Evolutionary conservation across 1,140 invertebrate species (phyloP), one percentile per base, ranked within the genome.

Genomic region (Acromyrmex charruanus): DNA sequence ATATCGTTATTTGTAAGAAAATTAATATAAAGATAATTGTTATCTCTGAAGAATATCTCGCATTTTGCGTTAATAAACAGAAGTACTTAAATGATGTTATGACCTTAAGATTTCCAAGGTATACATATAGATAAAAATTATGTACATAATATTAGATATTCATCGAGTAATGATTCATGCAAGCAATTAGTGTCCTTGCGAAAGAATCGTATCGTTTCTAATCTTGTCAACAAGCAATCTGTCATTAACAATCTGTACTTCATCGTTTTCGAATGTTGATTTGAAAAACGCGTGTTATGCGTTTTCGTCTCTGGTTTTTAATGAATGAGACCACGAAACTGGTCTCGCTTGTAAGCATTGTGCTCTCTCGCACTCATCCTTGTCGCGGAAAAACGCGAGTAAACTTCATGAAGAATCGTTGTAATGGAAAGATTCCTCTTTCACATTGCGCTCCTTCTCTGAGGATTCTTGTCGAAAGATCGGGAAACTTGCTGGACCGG

Each of bases 401-500:
- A 3, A 55, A 4, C 10, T 68, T 80, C 21, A 35, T 7, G 72
- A n/a, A 2, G 14, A 44, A 3, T 59, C 25, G 9, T 58, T 55
- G 21, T n/a, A 39, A 69, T 35, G 18, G 1, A 10, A 16, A 28
- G 39, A 71, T 80, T 80, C 7, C 31, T 80, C 44, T 68, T 4
- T 5, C 6, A 3, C 49, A 44, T 44, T 12, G 18, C 12, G 9
- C 16, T 65, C 10, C 49, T 39, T 12, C 28, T 51, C 3, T 21
- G 39, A 85, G 68, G 59, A 35, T 7, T n/a, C 25, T 51, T n/a
- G 58, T 28, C 25, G 25, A 21, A 16, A 31, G n/a, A 88, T 79
- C 51, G 77, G 63, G 58, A 90, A 91, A 90, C 86, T 84, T 79
- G 89, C 51, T 86, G 72, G 82, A 88, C 72, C 82, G 69, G 66